These are phyloP conservation scores for Hepsetus odoe DNA, from an alignment of 2,113 vertebrate species.

Conservation along the genomic window DNA sequence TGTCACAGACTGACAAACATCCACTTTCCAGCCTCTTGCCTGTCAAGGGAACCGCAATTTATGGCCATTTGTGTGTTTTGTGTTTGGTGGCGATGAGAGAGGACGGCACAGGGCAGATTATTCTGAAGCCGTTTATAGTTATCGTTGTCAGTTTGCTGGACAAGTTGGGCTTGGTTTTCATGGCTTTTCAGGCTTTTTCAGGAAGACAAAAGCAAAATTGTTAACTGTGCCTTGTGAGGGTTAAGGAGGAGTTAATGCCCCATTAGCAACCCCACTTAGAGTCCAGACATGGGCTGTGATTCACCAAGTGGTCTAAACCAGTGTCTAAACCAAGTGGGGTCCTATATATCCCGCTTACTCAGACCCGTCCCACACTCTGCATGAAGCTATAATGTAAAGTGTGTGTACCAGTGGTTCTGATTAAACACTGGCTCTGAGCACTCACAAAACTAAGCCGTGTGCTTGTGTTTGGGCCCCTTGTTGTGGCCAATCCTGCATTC, in stretches of 20 bases:
- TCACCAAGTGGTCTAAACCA: neutral
- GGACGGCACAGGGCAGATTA: slow-evolving; percentile 19
- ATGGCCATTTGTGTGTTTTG: slow-evolving; percentile 13
- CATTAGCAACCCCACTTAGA: slow-evolving; percentile 7
- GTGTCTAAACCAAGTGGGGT: neutral
- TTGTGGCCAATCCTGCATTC: slow-evolving; percentile 38
- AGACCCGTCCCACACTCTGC: neutral
- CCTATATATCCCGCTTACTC: neutral
- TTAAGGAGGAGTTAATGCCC: neutral
- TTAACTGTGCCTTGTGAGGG: neutral
- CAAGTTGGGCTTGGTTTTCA: too few relatives aligned
- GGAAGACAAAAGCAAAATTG: too few relatives aligned
- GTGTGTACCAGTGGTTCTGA: slow-evolving; percentile 31
- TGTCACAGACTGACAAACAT: slow-evolving; percentile 26
- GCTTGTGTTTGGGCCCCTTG: slow-evolving; percentile 1
- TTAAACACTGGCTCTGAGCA: slow-evolving; percentile 31
- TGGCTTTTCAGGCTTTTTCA: too few relatives aligned
- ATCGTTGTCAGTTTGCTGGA: too few relatives aligned
- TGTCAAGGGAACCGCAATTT: slow-evolving; percentile 36
- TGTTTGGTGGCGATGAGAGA: neutral
- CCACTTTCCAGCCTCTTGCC: neutral
- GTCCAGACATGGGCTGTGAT: neutral
- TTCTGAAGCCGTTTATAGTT: neutral
- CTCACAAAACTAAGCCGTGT: slow-evolving; percentile 17
- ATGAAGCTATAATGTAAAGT: slow-evolving; percentile 22